A percentile compares a stretch with the other conserved stretches of the same genome.
phyloP scores from a whole-genome alignment of 2,113 vertebrate species.

The Paradoxurus hermaphroditus region DNA sequence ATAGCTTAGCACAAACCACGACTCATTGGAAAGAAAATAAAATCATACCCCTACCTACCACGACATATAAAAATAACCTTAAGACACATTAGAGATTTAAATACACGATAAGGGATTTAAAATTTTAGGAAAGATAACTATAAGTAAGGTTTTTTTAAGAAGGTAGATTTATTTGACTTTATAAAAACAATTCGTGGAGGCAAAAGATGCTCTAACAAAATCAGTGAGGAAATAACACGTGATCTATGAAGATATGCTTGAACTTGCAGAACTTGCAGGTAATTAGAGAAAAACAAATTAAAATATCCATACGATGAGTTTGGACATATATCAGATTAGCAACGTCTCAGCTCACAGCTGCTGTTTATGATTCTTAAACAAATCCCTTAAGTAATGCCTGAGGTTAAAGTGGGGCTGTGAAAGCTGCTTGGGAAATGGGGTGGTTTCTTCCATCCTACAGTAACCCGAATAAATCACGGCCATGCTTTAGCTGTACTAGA shows the following conservation, averaged over 20 bases:
- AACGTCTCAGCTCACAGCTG: background rate
- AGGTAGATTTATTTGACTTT: background rate
- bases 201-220: background rate
- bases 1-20: background rate
- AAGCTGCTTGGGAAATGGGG: background rate
- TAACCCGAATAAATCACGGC: background rate
- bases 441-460: background rate
- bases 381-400: background rate
- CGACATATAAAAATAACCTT: background rate
- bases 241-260: background rate
- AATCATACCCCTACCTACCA: background rate
- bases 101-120: background rate
- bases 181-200: background rate
- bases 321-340: background rate
- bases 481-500: rapidly evolving
- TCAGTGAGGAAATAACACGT: background rate
- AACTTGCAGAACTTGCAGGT: background rate
- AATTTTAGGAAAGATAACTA: background rate
- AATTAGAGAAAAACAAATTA: background rate
- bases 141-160: background rate
- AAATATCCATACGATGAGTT: background rate
- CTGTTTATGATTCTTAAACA: background rate
- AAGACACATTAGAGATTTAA: background rate
- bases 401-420: background rate
- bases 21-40: background rate